Evolutionary conservation across 1,140 invertebrate genomes (phyloP), one percentile per base, ranked within the genome.

Genomic region (Venustaconcha ellipsiformis): DNA sequence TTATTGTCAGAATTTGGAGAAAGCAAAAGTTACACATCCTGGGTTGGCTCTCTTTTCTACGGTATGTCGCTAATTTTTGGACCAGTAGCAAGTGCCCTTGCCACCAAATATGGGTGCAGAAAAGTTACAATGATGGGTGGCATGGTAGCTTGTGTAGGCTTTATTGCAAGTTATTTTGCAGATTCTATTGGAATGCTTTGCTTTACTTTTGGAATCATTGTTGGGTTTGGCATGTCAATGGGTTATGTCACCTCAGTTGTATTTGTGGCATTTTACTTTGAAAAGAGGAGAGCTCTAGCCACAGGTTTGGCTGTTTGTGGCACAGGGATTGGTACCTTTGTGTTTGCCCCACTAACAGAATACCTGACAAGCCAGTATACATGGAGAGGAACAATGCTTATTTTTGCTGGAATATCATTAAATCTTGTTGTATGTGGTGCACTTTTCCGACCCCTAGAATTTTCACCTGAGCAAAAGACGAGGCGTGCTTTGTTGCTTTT

Each of bases 201-300:
- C 83, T 89, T 97, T 64, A 96, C 95, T 0, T 96, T 97, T 84
- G 95, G 96, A 4, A 92, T 97, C 4, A 91, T 97, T 76, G 93
- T 96, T 3, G 96, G 96, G 1, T 94, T 96, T 80, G 96, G 96
- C 14, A 91, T 97, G 76, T 95, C 95, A 66, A 89, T 97, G 30
- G 96, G 95, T 83, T 96, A 95, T 86, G 95, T 97, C 2, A 94
- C 96, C 2, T 85, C 85, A 2, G 78, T 89, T 2, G 83, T 90
- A n/a, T 84, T 87, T 12, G 94, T 96, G 3, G 95, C 96, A 14
- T 97, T 96, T 91, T 98, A 97, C 91, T 98, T 98, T 90, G 95
- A 97, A 89, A 94, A 94, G 90, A 95, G 94, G 92, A 91, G 97
- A 74, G 95, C 96, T 1, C 88, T 98, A 62, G 96, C 96, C 0